Base-by-base conservation (phyloP, 2,888 invertebrate species). In the Mesorhabditis belari region DNA sequence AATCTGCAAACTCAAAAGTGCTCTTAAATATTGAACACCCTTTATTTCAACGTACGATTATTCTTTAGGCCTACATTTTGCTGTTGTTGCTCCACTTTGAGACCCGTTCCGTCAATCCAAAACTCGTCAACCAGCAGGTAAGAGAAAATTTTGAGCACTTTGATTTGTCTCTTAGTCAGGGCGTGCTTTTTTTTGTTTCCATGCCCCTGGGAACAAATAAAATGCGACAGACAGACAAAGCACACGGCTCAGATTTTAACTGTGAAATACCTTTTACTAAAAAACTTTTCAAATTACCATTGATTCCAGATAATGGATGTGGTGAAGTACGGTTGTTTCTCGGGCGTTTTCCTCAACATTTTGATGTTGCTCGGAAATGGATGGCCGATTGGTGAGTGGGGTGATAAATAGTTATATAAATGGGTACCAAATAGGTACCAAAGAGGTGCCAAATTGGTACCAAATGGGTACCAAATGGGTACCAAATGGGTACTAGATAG, bases 371-470 rank as follows among this genome's bases (percentile, higher is more conserved):
- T 73, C n/a, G 58, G 54, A 26, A 64, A 61, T 23, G 72, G 73
- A 54, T 79, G 76, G 74, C 64, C 65, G 24, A 64, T 74, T 53
- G 77, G 74, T 67, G 55, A 55, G 61, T 49, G 66, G 19, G 49
- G 73, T 70, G 57, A 61, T 21, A 58, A 70, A n/a, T 66, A 70
- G 26, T 55, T 27, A 9, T 49, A 69, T 9, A 73, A 74, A 53
- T 71, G 64, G 56, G 29, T 66, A 6, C 58, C 68, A 55, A 66
- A 72, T 50, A 57, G 54, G 3, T 67, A 64, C 5, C 60, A 74
- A 19, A 63, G 60, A 2, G 17, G 70, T 21, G 70, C 70, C 60
- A 35, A 70, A 35, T 19, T 64, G 9, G 29, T 70, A 5, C 52
- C 77, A n/a, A n/a, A n/a, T n/a, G n/a, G n/a, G n/a, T n/a, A n/a